Conservation (phyloP, 92 coral and sea anemone species). For the Phenganax stokvisi region DNA sequence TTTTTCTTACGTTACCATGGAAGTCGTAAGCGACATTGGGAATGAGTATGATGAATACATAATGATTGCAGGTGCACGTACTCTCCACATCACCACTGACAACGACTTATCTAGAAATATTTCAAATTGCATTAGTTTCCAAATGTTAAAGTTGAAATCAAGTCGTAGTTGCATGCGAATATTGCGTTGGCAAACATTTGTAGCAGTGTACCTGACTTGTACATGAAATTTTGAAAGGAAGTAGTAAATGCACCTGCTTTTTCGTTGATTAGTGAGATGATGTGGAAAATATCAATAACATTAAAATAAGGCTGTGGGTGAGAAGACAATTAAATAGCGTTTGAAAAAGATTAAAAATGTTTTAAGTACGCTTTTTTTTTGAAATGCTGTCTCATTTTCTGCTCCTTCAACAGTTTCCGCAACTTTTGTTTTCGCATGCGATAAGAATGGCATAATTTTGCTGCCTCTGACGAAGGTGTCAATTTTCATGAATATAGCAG, state of each 20-base stretch:
- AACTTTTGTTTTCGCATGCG: not conserved
- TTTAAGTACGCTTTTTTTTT: not conserved
- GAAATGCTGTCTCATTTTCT: not conserved
- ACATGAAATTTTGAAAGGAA: not conserved
- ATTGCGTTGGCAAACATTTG: not conserved
- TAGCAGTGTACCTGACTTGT: not conserved
- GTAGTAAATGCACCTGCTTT: slow-evolving; percentile 20
- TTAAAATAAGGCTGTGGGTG: slow-evolving; percentile 15
- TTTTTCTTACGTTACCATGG: slow-evolving; percentile 12
- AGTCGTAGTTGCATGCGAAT: not conserved
- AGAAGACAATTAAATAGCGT: slow-evolving; percentile 5
- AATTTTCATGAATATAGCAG: slow-evolving; percentile 36
- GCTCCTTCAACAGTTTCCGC: not conserved
- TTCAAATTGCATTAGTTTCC: not conserved
- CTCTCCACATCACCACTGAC: not conserved
- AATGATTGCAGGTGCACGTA: not conserved
- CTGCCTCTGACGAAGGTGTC: not conserved
- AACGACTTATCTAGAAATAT: not conserved
- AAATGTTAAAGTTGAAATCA: not conserved
- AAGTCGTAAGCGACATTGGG: slow-evolving; percentile 10
- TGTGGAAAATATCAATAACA: slow-evolving; percentile 32
- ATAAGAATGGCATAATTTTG: not conserved
- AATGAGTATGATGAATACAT: slow-evolving; percentile 1
- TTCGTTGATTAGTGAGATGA: slow-evolving; percentile 18
- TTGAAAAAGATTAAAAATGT: not conserved